These are phyloP conservation scores for Danio aesculapii DNA, from an alignment of 2,797 vertebrate species.

Conservation along the genomic window DNA sequence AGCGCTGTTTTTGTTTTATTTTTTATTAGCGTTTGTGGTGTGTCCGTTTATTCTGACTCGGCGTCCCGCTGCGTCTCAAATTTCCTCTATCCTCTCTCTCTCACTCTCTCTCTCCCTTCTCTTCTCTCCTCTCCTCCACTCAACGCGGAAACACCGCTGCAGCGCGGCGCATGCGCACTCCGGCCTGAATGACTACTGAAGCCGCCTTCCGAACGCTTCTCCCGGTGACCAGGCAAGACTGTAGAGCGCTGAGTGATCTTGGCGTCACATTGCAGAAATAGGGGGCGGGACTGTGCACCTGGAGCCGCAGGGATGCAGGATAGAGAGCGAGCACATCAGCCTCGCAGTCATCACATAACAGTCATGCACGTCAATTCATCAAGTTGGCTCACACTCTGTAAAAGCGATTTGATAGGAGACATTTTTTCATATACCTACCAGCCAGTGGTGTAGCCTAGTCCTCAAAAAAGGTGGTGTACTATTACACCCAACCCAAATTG, in stretches of 20 bases:
- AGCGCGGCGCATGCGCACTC: slow-evolving; percentile 71
- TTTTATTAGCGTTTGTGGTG: slow-evolving; percentile 53
- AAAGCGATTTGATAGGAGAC: background rate
- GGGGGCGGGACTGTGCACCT: slow-evolving; percentile 75
- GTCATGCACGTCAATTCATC: background rate
- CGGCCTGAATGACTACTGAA: slow-evolving; percentile 47
- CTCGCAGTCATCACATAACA: slow-evolving; percentile 6
- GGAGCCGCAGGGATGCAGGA: slow-evolving; percentile 65
- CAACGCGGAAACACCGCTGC: slow-evolving; percentile 64
- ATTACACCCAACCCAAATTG: too few species aligned
- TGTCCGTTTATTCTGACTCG: slow-evolving; percentile 68
- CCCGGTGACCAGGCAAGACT: slow-evolving; percentile 42
- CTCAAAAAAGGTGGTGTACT: too few species aligned
- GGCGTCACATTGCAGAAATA: slow-evolving; percentile 43
- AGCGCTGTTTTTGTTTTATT: slow-evolving; percentile 39
- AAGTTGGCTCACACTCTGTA: background rate
- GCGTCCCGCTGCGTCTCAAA: slow-evolving; percentile 74
- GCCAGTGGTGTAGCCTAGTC: too few species aligned
- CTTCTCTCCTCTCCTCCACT: slow-evolving; percentile 33
- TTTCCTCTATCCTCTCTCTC: slow-evolving; percentile 54
- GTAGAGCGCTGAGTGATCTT: slow-evolving; percentile 28
- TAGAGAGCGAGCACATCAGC: slow-evolving; percentile 22
- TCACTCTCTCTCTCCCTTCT: slow-evolving; percentile 54
- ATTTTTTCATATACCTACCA: background rate
- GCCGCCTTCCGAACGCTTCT: slow-evolving; percentile 21